These are phyloP conservation scores for Phrynocephalus versicolor DNA, from an alignment of 2,113 vertebrate species.

Conservation along the genomic window DNA sequence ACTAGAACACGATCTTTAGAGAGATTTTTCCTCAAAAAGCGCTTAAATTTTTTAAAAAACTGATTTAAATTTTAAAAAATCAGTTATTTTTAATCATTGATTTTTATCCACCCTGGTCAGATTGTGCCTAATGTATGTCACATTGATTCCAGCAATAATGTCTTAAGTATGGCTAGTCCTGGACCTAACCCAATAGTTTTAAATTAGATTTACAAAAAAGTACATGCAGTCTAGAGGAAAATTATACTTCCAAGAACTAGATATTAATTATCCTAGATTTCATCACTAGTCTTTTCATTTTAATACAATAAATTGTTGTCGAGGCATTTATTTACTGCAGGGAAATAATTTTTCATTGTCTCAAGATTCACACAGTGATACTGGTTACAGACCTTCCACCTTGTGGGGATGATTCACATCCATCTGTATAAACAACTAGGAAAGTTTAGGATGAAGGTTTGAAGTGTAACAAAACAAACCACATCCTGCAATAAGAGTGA, in stretches of 20 bases:
- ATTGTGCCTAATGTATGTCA: too few species aligned
- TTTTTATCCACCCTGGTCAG: too few species aligned
- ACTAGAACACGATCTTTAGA: too few species aligned
- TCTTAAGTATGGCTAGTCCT: too few species aligned
- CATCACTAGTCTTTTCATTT: not conserved
- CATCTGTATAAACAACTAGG: constrained; percentile 40
- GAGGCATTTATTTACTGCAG: not conserved
- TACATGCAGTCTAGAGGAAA: not conserved
- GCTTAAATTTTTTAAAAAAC: too few species aligned
- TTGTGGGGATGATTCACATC: fast-evolving
- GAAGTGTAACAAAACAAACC: constrained; percentile 8
- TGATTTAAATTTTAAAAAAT: too few species aligned
- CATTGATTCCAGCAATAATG: not conserved
- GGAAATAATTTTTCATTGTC: fast-evolving
- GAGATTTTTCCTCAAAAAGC: too few species aligned
- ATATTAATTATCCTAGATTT: not conserved
- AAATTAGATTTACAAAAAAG: not conserved
- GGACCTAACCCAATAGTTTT: not conserved
- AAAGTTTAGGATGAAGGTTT: not conserved
- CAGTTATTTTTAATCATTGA: too few species aligned
- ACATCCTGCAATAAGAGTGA: constrained; percentile 26
- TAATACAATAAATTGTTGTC: not conserved
- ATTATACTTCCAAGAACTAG: not conserved
- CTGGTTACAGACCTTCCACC: not conserved
- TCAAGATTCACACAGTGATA: not conserved